phyloP scores from a whole-genome alignment of 2,797 vertebrate genomes.

The Helarctos malayanus region DNA sequence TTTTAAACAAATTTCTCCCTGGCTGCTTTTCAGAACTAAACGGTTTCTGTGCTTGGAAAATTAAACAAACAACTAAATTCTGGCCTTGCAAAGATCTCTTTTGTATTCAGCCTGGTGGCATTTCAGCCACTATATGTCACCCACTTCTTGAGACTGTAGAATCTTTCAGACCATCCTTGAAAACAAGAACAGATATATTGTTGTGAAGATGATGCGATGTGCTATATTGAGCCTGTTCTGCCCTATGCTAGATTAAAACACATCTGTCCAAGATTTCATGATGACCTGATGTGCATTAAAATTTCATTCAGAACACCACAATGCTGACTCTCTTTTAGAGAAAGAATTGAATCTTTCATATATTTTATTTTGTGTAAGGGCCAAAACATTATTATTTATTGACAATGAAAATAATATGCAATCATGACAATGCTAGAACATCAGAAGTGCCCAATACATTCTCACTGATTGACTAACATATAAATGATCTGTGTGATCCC shows the following conservation, averaged over 20 bases:
- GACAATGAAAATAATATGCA: neutral
- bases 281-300: neutral
- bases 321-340: neutral
- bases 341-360: neutral
- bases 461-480: neutral
- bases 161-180: neutral
- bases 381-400: neutral
- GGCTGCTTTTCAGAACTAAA: constrained; percentile 54
- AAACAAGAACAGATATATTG: constrained; percentile 41
- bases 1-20: constrained; percentile 55
- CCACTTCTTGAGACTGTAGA: constrained; percentile 32
- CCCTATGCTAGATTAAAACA: neutral
- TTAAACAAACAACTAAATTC: constrained; percentile 40
- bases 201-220: neutral
- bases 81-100: constrained; percentile 33
- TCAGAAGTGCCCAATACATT: neutral
- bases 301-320: neutral
- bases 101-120: constrained; percentile 35
- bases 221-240: neutral
- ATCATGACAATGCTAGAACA: constrained; percentile 18
- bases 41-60: constrained; percentile 50
- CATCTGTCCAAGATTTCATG: constrained; percentile 6
- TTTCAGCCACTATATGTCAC: constrained; percentile 30
- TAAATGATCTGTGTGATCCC: constrained; percentile 37
- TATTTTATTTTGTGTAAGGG: neutral